Percentiles rank a stretch among this genome's conserved stretches.
Conservation (phyloP, 2,888 invertebrate species). For the Sceliomorpha sp. region DNA sequence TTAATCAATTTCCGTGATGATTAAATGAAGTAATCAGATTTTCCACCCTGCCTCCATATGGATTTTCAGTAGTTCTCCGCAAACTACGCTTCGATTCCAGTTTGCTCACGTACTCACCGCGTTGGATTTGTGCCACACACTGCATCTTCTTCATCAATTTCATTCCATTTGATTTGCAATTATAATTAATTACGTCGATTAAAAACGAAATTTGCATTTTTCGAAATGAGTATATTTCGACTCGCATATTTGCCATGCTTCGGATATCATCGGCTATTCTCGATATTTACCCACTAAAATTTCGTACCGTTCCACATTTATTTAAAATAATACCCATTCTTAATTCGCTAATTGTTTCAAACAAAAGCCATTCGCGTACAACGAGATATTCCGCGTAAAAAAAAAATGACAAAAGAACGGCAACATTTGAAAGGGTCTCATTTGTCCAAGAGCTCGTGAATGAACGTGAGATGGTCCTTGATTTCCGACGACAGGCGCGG, state of each 20-base stretch:
- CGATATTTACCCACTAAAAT: no score
- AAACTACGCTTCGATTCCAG: slow-evolving; percentile 31
- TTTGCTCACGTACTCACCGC: slow-evolving; percentile 49
- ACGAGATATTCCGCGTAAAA: not conserved
- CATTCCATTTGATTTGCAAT: slow-evolving; percentile 35
- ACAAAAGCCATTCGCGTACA: not conserved
- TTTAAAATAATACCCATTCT: not conserved
- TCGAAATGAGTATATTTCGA: no score
- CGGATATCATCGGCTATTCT: no score
- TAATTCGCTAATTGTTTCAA: slow-evolving; percentile 5
- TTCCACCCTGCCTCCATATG: slow-evolving; percentile 49
- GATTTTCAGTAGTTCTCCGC: slow-evolving; percentile 27
- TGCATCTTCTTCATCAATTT: slow-evolving; percentile 37
- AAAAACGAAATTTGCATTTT: not conserved
- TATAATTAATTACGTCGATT: slow-evolving; percentile 43
- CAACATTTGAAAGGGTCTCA: slow-evolving; percentile 10
- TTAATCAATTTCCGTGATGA: slow-evolving; percentile 54
- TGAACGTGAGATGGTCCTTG: slow-evolving; percentile 23
- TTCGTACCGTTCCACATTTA: no score
- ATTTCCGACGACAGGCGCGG: slow-evolving; percentile 1
- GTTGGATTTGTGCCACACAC: slow-evolving; percentile 37
- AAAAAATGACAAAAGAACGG: not conserved
- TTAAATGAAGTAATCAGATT: slow-evolving; percentile 65
- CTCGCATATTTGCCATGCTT: no score
- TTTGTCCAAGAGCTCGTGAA: slow-evolving; percentile 15